Base-by-base conservation (phyloP, 2,888 invertebrate species). In the Danaus chrysippus region DNA sequence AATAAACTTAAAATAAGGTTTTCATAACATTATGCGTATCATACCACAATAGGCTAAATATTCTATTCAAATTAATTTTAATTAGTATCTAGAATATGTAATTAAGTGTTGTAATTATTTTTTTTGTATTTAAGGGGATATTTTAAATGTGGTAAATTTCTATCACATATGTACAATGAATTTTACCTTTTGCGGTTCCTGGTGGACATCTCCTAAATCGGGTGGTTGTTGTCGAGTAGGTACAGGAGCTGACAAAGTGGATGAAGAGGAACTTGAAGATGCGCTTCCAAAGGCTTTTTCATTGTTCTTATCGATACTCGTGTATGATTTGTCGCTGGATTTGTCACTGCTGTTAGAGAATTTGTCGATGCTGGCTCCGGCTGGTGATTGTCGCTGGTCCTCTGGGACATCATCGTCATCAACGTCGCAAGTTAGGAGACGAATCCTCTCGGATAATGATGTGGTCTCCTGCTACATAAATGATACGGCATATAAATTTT, bases 381-480 rank as follows among this genome's bases (percentile, higher is more conserved):
- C 93, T 0, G 95, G 94, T 65, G 94, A 93, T 0, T 93, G 91
- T 5, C 92, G 88, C 13, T 92, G 90, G 61, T 83, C 86, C 12
- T 92, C 91, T 0, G 83, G 79, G 9, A 67, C 65, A 0, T 68
- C 69, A 6, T 93, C 93, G 55, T 96, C 96, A 66, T 96, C 96
- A 46, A 96, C 94, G 79, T 96, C 95, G 77, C 96, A 96, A 1
- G 97, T 97, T 56, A 97, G 87, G 76, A 95, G 94, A 55, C 96
- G 94, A 69, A 97, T 96, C 66, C 97, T 93, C 76, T 97, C 97
- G 62, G 96, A 96, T 46, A 97, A 87, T 0, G 96, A 96, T 59
- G 96, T 94, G 70, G 96, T 96, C 73, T 92, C 92, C 78, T 94
- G 86, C 83, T 75, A 57, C 19, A 65, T 61, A 54, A 54, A 61